Base-by-base conservation (phyloP, 2,113 vertebrate genomes). In the Urocolius indicus region DNA sequence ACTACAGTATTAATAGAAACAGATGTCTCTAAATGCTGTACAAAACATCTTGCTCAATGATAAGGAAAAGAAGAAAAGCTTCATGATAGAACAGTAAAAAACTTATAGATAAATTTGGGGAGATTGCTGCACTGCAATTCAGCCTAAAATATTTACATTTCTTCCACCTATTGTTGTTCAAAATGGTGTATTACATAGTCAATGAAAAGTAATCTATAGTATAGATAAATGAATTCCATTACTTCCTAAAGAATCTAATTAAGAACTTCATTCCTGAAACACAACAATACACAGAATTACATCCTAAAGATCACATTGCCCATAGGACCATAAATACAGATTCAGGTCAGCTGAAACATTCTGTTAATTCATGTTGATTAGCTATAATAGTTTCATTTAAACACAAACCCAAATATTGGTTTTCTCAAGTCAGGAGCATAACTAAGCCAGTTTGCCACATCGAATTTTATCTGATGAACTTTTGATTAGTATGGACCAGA, bases 161-260 rank as follows among this genome's bases (percentile, higher is more conserved):
- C 41, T 96, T 87, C 81, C 16, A 63, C 32, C 38, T 80, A 75
- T 38, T 80, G 27, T 57, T 86, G 72, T 95, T 91, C 21, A 8
- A 68, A 86, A 81, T 59, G 16, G 22, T 57, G 13, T 78, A 57
- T 49, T 72, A 54, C 27, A 32, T n/a, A 62, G 36, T n/a, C n/a
- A 92, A 59, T 59, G 46, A 80, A 86, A 89, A 54, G 36, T 45
- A 72, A 63, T 78, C 74, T 75, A 49, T 92, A 61, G n/a, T 34
- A 61, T 5, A 65, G 32, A 89, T 58, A 6, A 92, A 91, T 48
- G 1, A 72, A 89, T 73, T 71, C 63, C 52, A 91, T 68, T 87
- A 83, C 45, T 32, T 76, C 43, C 48, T 69, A 65, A 83, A 93
- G 46, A 87, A 94, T 54, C 43, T 72, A 84, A 86, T 94, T 78